Conservation (phyloP, 1,140 invertebrate genomes). For the Gonatopus flavifemur region DNA sequence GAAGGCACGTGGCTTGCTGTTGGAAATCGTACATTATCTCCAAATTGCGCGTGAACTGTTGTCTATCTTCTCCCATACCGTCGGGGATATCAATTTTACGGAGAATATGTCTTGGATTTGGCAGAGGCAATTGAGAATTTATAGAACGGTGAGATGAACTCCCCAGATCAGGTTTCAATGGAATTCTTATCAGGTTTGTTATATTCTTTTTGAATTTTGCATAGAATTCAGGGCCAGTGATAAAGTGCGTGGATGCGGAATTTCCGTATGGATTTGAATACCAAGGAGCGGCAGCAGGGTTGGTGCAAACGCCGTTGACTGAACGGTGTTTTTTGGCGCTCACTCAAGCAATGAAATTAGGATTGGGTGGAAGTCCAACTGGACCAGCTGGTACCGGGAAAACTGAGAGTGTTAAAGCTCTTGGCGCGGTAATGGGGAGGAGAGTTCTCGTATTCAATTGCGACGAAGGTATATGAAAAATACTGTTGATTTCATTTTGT, state of each 20-base stretch:
- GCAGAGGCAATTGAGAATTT: slow-evolving; percentile 87
- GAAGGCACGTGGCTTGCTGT: slow-evolving; percentile 70
- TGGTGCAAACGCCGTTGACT: slow-evolving; percentile 91
- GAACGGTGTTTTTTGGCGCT: slow-evolving; percentile 95
- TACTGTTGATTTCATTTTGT: slow-evolving; percentile 5
- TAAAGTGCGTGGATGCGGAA: slow-evolving; percentile 84
- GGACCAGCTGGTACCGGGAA: slow-evolving; percentile 98
- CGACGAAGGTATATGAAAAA: slow-evolving; percentile 68
- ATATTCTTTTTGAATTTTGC: slow-evolving; percentile 2
- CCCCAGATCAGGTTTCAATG: neutral
- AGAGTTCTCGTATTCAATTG: slow-evolving; percentile 97
- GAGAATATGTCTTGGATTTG: slow-evolving; percentile 74
- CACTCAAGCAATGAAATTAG: slow-evolving; percentile 93
- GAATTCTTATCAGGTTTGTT: neutral
- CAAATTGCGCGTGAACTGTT: slow-evolving; percentile 79
- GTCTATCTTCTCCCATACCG: too few relatives aligned
- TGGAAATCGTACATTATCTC: slow-evolving; percentile 92
- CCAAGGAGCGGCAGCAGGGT: slow-evolving; percentile 81
- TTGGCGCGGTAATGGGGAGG: slow-evolving; percentile 85
- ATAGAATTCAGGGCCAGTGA: slow-evolving; percentile 61
- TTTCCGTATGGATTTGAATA: slow-evolving; percentile 98
- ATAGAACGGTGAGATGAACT: slow-evolving; percentile 39
- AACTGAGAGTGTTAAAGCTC: slow-evolving; percentile 95
- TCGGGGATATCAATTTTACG: slow-evolving; percentile 25
- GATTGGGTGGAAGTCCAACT: slow-evolving; percentile 97